A percentile compares a stretch with the other conserved stretches of the same genome.
Evolutionary conservation across 2,888 invertebrate genomes (phyloP).

Genomic region (Bhutanitis thaidina): DNA sequence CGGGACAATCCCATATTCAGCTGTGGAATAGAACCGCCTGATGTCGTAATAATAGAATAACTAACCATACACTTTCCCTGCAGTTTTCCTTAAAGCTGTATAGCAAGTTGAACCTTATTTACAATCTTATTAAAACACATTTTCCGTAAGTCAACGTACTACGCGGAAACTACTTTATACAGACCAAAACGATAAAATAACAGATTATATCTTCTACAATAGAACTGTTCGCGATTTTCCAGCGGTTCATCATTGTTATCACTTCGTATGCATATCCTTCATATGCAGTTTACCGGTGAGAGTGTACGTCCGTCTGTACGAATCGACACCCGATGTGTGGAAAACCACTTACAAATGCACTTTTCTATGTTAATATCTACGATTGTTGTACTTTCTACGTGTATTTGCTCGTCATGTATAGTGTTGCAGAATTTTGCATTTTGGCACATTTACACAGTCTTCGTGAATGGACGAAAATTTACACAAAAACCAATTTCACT

Average conservation of each 20-base stretch:
- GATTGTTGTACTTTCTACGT: constrained; percentile 7
- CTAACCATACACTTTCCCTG: too few species aligned
- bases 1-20: too few species aligned
- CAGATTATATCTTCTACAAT: not conserved
- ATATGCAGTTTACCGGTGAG: not conserved
- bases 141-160: not conserved
- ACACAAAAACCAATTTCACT: too few species aligned
- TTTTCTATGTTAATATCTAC: constrained; percentile 16
- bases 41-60: too few species aligned
- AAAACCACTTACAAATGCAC: constrained; percentile 4
- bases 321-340: not conserved
- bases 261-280: not conserved
- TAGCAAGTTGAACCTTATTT: too few species aligned
- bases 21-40: too few species aligned
- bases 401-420: not conserved
- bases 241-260: not conserved
- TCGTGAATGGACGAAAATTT: too few species aligned
- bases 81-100: too few species aligned
- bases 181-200: not conserved
- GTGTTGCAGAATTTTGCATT: too few species aligned
- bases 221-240: not conserved
- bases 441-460: too few species aligned
- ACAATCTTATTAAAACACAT: not conserved
- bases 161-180: not conserved
- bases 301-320: too few species aligned